Percentiles rank a stretch among this genome's conserved stretches.
phyloP scores from a whole-genome alignment of 2,113 vertebrate species.

The Syngnathoides biaculeatus region DNA sequence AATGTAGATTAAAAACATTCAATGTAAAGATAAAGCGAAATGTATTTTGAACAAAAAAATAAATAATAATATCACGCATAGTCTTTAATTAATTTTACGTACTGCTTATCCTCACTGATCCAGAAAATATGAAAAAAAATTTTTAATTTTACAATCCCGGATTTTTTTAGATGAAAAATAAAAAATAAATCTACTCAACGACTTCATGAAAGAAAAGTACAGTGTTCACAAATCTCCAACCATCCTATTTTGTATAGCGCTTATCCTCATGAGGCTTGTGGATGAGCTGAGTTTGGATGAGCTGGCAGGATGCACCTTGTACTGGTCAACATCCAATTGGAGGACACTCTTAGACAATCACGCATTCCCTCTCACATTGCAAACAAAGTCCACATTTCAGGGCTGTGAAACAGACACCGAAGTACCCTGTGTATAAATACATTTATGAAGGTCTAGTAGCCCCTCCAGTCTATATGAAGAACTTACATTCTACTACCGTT shows the following conservation, averaged over 20 bases:
- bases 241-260: too few relatives aligned
- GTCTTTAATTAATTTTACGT: too few relatives aligned
- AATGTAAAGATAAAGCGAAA: too few relatives aligned
- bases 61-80: too few relatives aligned
- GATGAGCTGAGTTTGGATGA: not conserved
- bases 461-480: not conserved
- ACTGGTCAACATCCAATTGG: not conserved
- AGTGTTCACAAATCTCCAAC: not conserved
- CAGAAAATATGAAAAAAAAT: not conserved
- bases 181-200: too few relatives aligned
- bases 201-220: too few relatives aligned
- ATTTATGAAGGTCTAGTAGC: not conserved
- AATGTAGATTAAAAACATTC: too few relatives aligned
- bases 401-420: not conserved
- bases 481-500: conserved; percentile 7
- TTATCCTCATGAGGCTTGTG: too few relatives aligned
- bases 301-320: not conserved
- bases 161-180: not conserved
- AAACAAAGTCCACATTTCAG: too few relatives aligned
- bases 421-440: not conserved
- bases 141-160: not conserved
- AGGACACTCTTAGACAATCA: not conserved
- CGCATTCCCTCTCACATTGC: too few relatives aligned
- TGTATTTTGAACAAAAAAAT: not conserved
- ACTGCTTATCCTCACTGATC: not conserved